Evolutionary conservation across 23 tunicate species (phyloP), one percentile per base, ranked within the genome.

Genomic region (Trididemnum nubilum): DNA sequence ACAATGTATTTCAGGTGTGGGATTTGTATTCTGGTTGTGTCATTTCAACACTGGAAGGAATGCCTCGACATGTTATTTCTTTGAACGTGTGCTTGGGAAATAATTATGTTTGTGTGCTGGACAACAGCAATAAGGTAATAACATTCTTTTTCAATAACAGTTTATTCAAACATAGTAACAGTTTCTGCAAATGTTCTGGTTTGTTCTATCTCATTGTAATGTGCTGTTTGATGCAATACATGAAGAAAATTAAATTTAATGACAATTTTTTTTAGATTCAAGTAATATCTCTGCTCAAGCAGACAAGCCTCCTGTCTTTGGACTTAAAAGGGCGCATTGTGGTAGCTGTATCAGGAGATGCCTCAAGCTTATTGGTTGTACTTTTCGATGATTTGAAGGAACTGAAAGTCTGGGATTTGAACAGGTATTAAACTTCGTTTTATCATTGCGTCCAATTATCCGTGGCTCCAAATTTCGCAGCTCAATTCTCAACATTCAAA

Each of bases 1-100:
- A n/a, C n/a, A n/a, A n/a, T n/a, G n/a, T n/a, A n/a, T 5, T 61
- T 61, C 49, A 93, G 98, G 71, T 84, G 0, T 93, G 98, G 98
- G 90, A 93, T 36, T 36, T 93, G 29, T 75, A 51, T 65, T 44
- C 78, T 22, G 52, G 89, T 12, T 76, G 77, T 18, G 98, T 93
- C 0, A 49, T 24, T 5, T 36, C 40, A 25, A 93, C 98, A 25
- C 44, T 93, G 15, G 71, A 25, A n/a, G 86, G 73, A 23, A 81
- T 80, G 54, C 84, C 89, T 3, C 44, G 69, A 18, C 31, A 78
- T 61, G 79, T 93, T 33, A 88, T 37, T 33, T 64, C 84, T 31
- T 36, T 88, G 32, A 50, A 54, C 35, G 83, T 81, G 18, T 93
- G 98, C 44, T 77, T 88, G 94, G 82, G 82, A 50, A 93, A 88